Conservation (phyloP, 2,888 invertebrate species). For the Morinoia aosen region DNA sequence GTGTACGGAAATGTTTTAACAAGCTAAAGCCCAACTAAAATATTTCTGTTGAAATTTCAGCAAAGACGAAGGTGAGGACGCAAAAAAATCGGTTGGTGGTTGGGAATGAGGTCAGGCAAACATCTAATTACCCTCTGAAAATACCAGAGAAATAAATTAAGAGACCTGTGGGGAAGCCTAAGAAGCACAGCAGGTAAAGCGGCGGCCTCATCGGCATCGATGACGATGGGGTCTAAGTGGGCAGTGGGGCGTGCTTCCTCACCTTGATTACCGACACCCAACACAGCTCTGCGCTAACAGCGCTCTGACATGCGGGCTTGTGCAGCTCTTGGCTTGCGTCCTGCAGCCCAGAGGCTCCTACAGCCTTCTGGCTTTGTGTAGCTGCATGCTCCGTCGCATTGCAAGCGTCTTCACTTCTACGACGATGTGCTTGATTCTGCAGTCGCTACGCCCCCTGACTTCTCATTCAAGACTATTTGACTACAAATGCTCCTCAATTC, state of each 20-base stretch:
- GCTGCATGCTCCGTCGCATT: not conserved
- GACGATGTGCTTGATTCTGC: not conserved
- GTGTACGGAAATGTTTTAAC: not conserved
- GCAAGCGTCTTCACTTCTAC: not conserved
- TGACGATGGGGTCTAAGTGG: not conserved
- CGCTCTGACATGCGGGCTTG: not conserved
- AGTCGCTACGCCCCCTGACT: not conserved
- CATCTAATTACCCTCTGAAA: not conserved
- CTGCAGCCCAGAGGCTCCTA: not conserved
- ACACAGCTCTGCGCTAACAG: not conserved
- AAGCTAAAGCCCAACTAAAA: not conserved
- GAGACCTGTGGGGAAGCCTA: not conserved
- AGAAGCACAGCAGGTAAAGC: constrained; percentile 1
- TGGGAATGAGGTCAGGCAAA: not conserved
- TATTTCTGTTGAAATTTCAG: not conserved
- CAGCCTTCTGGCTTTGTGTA: not conserved
- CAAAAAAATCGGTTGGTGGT: not conserved
- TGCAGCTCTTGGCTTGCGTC: not conserved
- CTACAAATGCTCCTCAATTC: not conserved
- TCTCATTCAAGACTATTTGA: not conserved
- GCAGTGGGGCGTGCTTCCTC: not conserved
- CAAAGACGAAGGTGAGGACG: not conserved
- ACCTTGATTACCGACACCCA: not conserved
- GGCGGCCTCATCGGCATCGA: not conserved
- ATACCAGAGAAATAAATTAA: not conserved